Evolutionary conservation across 2,888 invertebrate genomes (phyloP).

Genomic region (Euclidia mi): DNA sequence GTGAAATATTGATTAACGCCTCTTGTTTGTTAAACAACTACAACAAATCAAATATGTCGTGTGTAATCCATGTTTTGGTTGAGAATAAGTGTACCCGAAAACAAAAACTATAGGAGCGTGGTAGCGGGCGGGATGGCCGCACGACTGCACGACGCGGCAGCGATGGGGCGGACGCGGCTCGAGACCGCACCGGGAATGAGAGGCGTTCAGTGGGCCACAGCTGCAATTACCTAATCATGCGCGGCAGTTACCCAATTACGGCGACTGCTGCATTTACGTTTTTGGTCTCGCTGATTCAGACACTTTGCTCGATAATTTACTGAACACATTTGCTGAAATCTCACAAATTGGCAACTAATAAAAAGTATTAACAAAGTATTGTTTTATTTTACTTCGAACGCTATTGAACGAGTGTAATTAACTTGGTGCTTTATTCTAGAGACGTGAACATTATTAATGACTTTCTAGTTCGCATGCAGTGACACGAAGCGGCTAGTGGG

Average conservation of each 20-base stretch:
- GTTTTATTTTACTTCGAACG: slow-evolving; percentile 13
- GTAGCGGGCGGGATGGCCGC: too few species aligned
- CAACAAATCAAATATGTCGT: too few species aligned
- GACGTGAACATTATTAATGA: slow-evolving; percentile 32
- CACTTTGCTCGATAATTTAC: slow-evolving; percentile 69
- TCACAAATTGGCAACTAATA: slow-evolving; percentile 33
- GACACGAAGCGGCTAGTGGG: slow-evolving; percentile 51
- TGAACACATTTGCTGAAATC: slow-evolving; percentile 58
- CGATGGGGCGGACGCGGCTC: slow-evolving; percentile 15
- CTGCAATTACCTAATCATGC: slow-evolving; percentile 88
- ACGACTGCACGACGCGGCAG: too few species aligned
- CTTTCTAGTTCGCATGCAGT: slow-evolving; percentile 40
- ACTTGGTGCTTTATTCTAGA: slow-evolving; percentile 13
- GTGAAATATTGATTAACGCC: too few species aligned
- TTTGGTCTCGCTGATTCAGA: slow-evolving; percentile 77
- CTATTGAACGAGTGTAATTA: slow-evolving; percentile 16
- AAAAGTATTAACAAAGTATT: slow-evolving; percentile 28
- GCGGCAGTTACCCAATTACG: slow-evolving; percentile 84
- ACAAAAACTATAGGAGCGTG: too few species aligned
- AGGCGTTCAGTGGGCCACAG: slow-evolving; percentile 65
- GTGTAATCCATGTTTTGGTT: too few species aligned
- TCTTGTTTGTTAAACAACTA: too few species aligned
- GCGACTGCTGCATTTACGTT: slow-evolving; percentile 79
- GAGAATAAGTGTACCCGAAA: too few species aligned
- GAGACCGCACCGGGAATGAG: slow-evolving; percentile 25